A percentile compares a stretch with the other conserved stretches of the same genome.
Conservation (phyloP, 2,113 vertebrate genomes). For the Aldabrachelys gigantea region DNA sequence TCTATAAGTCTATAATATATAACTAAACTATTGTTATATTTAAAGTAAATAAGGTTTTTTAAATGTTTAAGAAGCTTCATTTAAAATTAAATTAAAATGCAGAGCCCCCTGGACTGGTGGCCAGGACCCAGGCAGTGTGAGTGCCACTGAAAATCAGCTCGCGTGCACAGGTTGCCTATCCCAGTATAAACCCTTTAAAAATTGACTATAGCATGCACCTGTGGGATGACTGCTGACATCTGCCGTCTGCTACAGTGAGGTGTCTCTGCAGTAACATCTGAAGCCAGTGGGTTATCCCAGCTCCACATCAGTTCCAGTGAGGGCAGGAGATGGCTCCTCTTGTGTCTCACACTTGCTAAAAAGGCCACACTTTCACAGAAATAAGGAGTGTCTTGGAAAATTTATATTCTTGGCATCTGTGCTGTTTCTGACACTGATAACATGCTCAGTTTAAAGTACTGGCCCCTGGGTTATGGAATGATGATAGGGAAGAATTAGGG, state of each 20-base stretch:
- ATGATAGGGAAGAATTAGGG: slow-evolving; percentile 25
- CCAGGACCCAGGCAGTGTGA: too few relatives aligned
- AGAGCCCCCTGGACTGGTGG: too few relatives aligned
- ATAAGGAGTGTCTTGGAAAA: slow-evolving; percentile 15
- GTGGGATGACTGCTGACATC: neutral
- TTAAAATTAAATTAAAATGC: too few relatives aligned
- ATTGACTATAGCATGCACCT: too few relatives aligned
- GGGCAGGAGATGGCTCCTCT: neutral
- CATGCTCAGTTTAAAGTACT: neutral
- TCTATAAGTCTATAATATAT: too few relatives aligned
- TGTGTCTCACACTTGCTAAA: slow-evolving; percentile 20
- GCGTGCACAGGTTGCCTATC: too few relatives aligned
- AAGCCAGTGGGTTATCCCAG: neutral
- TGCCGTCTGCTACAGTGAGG: neutral
- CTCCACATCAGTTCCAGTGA: neutral
- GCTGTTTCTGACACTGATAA: neutral
- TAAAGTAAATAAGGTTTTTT: too few relatives aligned
- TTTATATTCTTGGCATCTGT: slow-evolving; percentile 45
- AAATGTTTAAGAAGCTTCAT: too few relatives aligned
- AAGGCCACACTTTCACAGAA: slow-evolving; percentile 21
- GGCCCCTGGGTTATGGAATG: slow-evolving; percentile 19
- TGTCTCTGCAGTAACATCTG: neutral
- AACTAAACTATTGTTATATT: too few relatives aligned
- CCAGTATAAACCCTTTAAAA: neutral
- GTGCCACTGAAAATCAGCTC: too few relatives aligned